A percentile compares a stretch with the other conserved stretches of the same genome.
Evolutionary conservation across 2,797 vertebrate genomes (phyloP).

Genomic region (Lithobates sylvaticus): DNA sequence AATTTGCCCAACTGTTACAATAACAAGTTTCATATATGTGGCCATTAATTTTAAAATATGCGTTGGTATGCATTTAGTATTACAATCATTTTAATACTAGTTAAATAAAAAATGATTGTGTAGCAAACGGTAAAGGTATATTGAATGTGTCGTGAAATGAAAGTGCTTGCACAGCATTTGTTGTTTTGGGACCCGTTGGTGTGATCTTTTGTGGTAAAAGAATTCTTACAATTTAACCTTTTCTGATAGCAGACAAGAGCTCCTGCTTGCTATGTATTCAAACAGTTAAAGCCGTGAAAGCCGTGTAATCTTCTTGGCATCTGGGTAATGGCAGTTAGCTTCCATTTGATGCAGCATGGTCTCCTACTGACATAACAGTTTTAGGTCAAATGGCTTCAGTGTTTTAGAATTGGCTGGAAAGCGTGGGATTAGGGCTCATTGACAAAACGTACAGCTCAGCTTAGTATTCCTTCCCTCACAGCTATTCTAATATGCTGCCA

Average conservation of each 20-base stretch:
- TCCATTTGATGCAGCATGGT: slow-evolving; percentile 1
- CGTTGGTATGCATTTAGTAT: too few relatives aligned
- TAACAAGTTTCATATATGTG: too few relatives aligned
- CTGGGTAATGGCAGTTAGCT: slow-evolving; percentile 27
- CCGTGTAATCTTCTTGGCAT: slow-evolving; percentile 49
- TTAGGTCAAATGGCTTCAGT: slow-evolving; percentile 34
- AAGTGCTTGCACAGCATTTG: background rate
- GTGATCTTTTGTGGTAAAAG: background rate
- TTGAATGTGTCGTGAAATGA: background rate
- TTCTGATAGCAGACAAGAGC: background rate
- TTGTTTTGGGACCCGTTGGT: background rate
- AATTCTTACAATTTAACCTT: background rate
- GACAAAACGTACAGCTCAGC: slow-evolving; percentile 45
- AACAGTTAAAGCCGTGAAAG: slow-evolving; percentile 22
- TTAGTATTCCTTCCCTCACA: slow-evolving; percentile 23
- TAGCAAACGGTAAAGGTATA: background rate
- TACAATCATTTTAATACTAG: too few relatives aligned
- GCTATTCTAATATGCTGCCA: slow-evolving; percentile 29
- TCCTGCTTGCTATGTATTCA: slow-evolving; percentile 4
- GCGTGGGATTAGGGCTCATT: slow-evolving; percentile 28
- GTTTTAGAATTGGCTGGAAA: slow-evolving; percentile 47
- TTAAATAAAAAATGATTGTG: too few relatives aligned
- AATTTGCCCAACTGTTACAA: too few relatives aligned
- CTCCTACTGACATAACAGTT: slow-evolving; percentile 51
- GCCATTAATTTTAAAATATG: too few relatives aligned